phyloP scores from a whole-genome alignment of 2,888 invertebrate species.

The Ellobium chinense region DNA sequence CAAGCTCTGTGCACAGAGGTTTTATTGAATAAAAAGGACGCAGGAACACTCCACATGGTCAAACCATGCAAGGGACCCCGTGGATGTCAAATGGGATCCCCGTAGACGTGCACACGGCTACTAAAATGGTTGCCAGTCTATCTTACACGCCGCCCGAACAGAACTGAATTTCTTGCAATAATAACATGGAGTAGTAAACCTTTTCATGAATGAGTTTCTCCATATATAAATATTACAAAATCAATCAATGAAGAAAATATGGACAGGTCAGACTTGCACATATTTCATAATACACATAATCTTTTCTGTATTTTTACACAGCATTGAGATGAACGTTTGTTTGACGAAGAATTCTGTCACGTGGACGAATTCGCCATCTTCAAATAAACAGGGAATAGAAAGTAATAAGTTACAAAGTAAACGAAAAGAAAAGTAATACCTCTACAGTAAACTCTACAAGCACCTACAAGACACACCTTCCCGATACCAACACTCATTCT shows the following conservation, averaged over 20 bases:
- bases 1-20: constrained; percentile 16
- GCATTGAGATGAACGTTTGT: constrained; percentile 25
- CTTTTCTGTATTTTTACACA: background rate
- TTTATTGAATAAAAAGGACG: constrained; percentile 32
- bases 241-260: constrained; percentile 18
- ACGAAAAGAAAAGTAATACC: background rate
- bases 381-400: background rate
- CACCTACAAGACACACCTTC: background rate
- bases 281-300: constrained; percentile 9
- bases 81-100: background rate
- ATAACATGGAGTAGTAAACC: background rate
- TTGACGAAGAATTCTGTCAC: background rate
- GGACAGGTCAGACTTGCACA: constrained; percentile 31
- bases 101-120: background rate
- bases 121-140: constrained; percentile 7
- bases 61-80: background rate
- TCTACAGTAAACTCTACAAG: background rate
- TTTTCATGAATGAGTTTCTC: background rate
- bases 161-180: background rate
- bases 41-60: constrained; percentile 26
- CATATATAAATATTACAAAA: constrained; percentile 19
- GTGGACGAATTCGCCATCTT: background rate
- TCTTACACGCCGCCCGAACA: background rate
- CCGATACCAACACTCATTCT: background rate
- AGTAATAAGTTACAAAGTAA: background rate